Conservation (phyloP, 2,888 invertebrate species). For the Agonopterix arenella region DNA sequence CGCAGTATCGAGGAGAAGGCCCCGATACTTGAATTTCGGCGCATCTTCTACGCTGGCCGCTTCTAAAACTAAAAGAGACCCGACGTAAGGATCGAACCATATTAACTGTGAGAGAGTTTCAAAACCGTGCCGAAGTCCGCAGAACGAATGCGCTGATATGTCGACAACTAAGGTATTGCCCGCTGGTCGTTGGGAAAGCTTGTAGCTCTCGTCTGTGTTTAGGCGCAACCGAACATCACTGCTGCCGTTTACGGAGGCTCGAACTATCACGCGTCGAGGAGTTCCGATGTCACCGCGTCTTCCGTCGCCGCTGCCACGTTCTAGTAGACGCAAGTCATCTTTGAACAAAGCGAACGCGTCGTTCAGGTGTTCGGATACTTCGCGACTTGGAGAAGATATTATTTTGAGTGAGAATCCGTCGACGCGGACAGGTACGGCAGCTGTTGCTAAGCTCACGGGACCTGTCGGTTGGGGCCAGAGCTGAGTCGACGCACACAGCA, state of each 20-base stretch:
- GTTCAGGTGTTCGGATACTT: slow-evolving; percentile 51
- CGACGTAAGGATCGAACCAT: slow-evolving; percentile 84
- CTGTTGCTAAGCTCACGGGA: slow-evolving; percentile 80
- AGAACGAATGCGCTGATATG: slow-evolving; percentile 82
- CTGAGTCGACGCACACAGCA: slow-evolving; percentile 85
- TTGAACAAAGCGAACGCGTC: slow-evolving; percentile 72
- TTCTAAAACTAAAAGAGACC: slow-evolving; percentile 79
- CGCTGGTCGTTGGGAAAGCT: slow-evolving; percentile 74
- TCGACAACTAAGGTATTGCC: slow-evolving; percentile 74
- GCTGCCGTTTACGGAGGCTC: slow-evolving; percentile 73
- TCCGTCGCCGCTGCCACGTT: slow-evolving; percentile 36
- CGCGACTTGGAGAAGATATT: slow-evolving; percentile 45
- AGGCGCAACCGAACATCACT: slow-evolving; percentile 77
- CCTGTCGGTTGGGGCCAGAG: slow-evolving; percentile 90
- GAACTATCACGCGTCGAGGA: slow-evolving; percentile 59
- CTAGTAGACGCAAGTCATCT: slow-evolving; percentile 64
- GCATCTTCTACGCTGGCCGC: slow-evolving; percentile 84
- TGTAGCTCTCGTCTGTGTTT: slow-evolving; percentile 86
- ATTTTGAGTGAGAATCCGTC: slow-evolving; percentile 69
- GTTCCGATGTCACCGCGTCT: slow-evolving; percentile 40
- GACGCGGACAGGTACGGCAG: slow-evolving; percentile 77
- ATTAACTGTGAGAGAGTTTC: slow-evolving; percentile 88
- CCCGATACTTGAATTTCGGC: slow-evolving; percentile 87
- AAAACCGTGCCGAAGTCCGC: slow-evolving; percentile 86
- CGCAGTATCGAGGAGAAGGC: slow-evolving; percentile 93